Base-by-base conservation (phyloP, 1,140 invertebrate species). In the Dendroctonus valens region DNA sequence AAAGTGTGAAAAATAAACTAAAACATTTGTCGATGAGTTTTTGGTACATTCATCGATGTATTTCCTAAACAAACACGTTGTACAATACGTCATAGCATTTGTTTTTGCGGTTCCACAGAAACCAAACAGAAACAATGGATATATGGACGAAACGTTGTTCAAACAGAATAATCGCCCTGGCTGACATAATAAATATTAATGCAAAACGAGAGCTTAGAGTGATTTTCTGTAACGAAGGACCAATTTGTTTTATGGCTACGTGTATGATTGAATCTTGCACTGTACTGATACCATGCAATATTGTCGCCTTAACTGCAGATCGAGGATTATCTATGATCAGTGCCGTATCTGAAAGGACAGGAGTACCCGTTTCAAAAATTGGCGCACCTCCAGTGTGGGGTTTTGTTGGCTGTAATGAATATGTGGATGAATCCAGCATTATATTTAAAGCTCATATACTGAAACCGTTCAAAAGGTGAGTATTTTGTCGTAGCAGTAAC, bases 371-470 rank as follows among this genome's bases (percentile, higher is more conserved):
- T 46, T 72, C 71, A 68, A 78, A 80, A 69, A 78, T 84, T 68
- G 78, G 79, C 72, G 81, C 79, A 57, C 81, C 83, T 6, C 82
- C 83, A 41, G 82, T 84, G 7, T 84, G 82, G 82, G 83, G 83
- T 8, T 83, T 82, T 70, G 75, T 81, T 0, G 82, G 81, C 37
- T 72, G 80, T n/a, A 81, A 83, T 70, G 76, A 80, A 54, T 78
- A 81, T 49, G 75, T 82, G 9, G 82, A 83, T 72, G 72, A 81
- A 40, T 74, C 72, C 49, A 79, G 76, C 53, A 81, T 79, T 48
- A 70, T 81, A 63, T 78, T 82, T 69, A 79, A 77, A 68, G 80
- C 80, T 41, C 74, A 81, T 65, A 68, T 72, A 26, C 78, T 79
- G 69, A 69, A 76, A 53, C 81, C 82, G 2, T 81, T 79, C 67